Evolutionary conservation across 2,797 vertebrate genomes (phyloP).

Genomic region (Sternarchorhynchus goeldii): DNA sequence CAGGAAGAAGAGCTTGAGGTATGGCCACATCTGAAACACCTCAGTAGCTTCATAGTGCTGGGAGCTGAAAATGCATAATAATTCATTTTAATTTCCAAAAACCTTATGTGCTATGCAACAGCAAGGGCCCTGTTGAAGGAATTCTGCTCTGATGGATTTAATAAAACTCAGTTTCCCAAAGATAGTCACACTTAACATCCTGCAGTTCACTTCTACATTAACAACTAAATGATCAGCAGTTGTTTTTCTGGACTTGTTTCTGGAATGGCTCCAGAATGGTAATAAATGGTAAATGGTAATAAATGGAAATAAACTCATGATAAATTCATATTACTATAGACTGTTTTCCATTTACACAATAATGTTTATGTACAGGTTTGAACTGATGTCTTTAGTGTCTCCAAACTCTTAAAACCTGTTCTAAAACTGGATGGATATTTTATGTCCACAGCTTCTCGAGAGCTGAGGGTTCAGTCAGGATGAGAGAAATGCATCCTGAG

Average conservation of each 20-base stretch:
- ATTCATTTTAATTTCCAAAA: constrained; percentile 21
- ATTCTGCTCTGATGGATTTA: constrained; percentile 13
- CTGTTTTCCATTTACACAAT: background rate
- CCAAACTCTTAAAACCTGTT: background rate
- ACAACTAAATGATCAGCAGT: constrained; percentile 23
- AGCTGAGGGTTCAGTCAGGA: constrained; percentile 82
- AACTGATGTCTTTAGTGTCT: background rate
- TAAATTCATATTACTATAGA: background rate
- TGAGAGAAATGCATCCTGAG: constrained; percentile 49
- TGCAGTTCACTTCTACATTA: background rate
- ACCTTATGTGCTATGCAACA: background rate
- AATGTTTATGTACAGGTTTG: background rate
- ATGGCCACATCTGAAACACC: background rate
- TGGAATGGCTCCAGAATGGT: constrained; percentile 14
- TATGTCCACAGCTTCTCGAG: constrained; percentile 81
- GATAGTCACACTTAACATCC: constrained; percentile 7
- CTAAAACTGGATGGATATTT: no score
- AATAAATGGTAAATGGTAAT: background rate
- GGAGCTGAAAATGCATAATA: background rate
- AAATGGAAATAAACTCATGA: no score
- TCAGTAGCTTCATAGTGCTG: no score
- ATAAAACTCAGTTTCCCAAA: constrained; percentile 37
- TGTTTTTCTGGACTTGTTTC: constrained; percentile 2
- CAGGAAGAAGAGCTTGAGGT: constrained; percentile 84
- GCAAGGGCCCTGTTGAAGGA: background rate